Base-by-base conservation (phyloP, 1,140 invertebrate genomes). In the Coptotermes formosanus region DNA sequence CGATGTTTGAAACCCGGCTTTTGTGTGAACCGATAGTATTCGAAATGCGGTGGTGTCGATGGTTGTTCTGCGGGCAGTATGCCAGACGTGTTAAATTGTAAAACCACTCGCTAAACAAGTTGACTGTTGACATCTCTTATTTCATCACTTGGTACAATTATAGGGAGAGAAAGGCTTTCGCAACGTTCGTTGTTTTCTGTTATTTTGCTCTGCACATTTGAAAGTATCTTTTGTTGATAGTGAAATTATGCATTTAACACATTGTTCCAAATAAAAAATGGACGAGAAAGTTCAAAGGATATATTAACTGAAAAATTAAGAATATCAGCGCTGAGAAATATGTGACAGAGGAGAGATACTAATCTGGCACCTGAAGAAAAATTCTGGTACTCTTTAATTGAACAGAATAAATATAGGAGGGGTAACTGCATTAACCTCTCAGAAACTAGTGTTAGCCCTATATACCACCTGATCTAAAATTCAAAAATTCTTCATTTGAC, bases 1-100 rank as follows among this genome's bases (percentile, higher is more conserved):
- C 64, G 64, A 30, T 25, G 64, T 75, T 75, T 75, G 64, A 75
- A 75, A 75, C n/a, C 64, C 30, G 64, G 64, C 64, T 75, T 75
- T 75, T 75, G 64, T 75, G 64, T 30, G 25, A 30, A 75, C 64
- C 25, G 64, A 75, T 75, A 75, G 64, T 75, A 75, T 75, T 75
- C 30, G 64, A 75, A 30, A 75, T 75, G 25, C n/a, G 64, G 64
- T 75, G 25, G 64, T 30, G 25, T 75, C n/a, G 64, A 75, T 75
- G 25, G n/a, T n/a, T 38, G 9, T 75, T n/a, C 52, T 55, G 52
- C 12, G 52, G 14, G 52, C 64, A 30, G 1, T 25, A 75, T 25
- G 64, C 64, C 64, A 75, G 64, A 30, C n/a, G 64, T 30, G 64
- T 75, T 30, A 16, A 75, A 75, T 30, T 55, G 52, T 55, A 8